These are phyloP conservation scores for Drosophila auraria DNA, from an alignment of 1,140 invertebrate species.

Conservation along the genomic window DNA sequence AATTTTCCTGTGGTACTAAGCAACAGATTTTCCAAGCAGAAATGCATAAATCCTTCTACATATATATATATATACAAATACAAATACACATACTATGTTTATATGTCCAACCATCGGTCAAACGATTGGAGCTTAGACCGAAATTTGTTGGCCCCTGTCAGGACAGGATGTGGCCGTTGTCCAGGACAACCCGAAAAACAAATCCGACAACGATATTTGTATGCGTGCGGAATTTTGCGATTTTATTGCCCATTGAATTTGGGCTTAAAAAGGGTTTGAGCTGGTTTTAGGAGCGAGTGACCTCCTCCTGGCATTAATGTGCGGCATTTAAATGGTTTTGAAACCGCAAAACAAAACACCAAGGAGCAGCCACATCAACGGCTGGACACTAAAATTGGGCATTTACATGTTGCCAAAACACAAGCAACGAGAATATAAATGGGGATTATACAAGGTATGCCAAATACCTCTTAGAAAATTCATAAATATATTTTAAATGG, in stretches of 20 bases:
- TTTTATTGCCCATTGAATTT: constrained; percentile 74
- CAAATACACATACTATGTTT: too few relatives aligned
- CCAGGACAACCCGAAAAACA: constrained; percentile 22
- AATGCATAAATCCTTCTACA: constrained; percentile 3
- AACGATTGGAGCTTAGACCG: constrained; percentile 47
- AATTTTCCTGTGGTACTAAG: not conserved
- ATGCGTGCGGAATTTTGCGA: constrained; percentile 62
- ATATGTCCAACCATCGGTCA: constrained; percentile 18
- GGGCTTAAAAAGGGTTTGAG: constrained; percentile 11
- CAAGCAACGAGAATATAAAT: not conserved
- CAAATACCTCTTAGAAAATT: constrained; percentile 3
- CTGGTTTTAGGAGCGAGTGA: constrained; percentile 4
- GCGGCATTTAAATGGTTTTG: constrained; percentile 74
- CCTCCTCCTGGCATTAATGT: constrained; percentile 68
- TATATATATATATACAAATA: not conserved
- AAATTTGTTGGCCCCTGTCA: constrained; percentile 52
- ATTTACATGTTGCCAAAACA: constrained; percentile 65
- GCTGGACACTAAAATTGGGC: constrained; percentile 52
- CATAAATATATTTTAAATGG: not conserved
- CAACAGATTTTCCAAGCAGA: constrained; percentile 14
- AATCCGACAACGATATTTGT: constrained; percentile 39
- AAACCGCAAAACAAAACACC: constrained; percentile 78
- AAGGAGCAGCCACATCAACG: constrained; percentile 51
- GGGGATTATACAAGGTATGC: not conserved
- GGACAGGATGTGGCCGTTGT: constrained; percentile 44